Evolutionary conservation across 2,888 invertebrate species (phyloP), one percentile per base, ranked within the genome.

Genomic region (Entomobrya multifasciata): DNA sequence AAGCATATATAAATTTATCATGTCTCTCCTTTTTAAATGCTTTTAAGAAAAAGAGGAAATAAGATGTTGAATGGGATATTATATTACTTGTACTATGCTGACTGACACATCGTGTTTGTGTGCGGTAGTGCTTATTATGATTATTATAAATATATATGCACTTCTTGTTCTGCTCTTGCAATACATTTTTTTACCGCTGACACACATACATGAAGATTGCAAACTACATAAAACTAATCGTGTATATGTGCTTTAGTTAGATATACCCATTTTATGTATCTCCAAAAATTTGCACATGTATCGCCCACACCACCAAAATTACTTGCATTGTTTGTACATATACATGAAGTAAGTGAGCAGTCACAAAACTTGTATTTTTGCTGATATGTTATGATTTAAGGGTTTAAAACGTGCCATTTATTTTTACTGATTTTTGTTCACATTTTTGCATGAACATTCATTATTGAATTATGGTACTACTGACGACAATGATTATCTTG

Each of bases 21-120:
- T 36, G 36, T 8, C 36, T 36, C 8, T 36, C 8, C 36, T 8
- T 36, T 36, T 36, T 4, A 36, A 36, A 36, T 36, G 36, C 5
- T 36, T 36, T 4, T 6, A 80, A 62, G 22, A 76, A 82, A 76
- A 84, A 65, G 76, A 84, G 77, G 77, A 77, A 84, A 84, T 77
- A 74, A 47, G 70, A 47, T 70, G 27, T 55, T 82, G 41, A 74
- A 44, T 76, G 49, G 82, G 82, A 65, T 52, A 41, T n/a, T 72
- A 70, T 72, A 60, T 41, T 30, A n/a, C 20, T 11, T 60, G 27
- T n/a, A n/a, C 25, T 57, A 57, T 22, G 25, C 57, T 57, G 5
- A 25, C 25, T 36, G 36, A 22, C 30, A 44, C 25, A 70, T 13
- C 52, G 27, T 22, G 2, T 22, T 17, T 25, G 27, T 36, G 52